Conservation (phyloP, 2,797 vertebrate species). For the Sciurus carolinensis region DNA sequence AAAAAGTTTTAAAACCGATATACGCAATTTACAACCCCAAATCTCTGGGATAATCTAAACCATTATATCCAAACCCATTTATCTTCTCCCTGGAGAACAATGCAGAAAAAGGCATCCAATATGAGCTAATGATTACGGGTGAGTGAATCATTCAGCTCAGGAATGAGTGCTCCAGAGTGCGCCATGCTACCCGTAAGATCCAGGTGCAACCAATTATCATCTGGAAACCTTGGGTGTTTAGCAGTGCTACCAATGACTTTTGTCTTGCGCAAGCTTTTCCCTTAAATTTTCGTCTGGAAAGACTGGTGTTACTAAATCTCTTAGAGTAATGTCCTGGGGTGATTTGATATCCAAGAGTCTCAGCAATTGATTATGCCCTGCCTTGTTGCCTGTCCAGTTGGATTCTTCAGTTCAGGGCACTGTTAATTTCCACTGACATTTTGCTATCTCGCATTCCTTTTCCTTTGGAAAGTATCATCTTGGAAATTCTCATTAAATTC, state of each 20-base stretch:
- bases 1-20: conserved; percentile 62
- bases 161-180: conserved; percentile 33
- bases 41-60: conserved; percentile 72
- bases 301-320: conserved; percentile 51
- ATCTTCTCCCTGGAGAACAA: conserved; percentile 72
- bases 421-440: conserved; percentile 52
- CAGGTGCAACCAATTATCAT: conserved; percentile 82
- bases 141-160: conserved; percentile 67
- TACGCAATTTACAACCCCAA: conserved; percentile 74
- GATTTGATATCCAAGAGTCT: conserved; percentile 38
- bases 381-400: conserved; percentile 9
- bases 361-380: conserved; percentile 9
- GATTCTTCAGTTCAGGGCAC: neutral
- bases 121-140: conserved; percentile 70
- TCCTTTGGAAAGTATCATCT: conserved; percentile 46
- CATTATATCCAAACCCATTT: conserved; percentile 71
- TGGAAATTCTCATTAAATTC: conserved; percentile 60
- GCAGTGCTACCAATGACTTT: conserved; percentile 44
- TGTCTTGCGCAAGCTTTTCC: conserved; percentile 39
- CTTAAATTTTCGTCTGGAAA: conserved; percentile 62
- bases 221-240: conserved; percentile 42
- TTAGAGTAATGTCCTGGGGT: conserved; percentile 28
- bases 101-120: conserved; percentile 56
- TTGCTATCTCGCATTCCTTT: conserved; percentile 8
- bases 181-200: neutral